phyloP scores from a whole-genome alignment of 2,113 vertebrate species.

The Mungos mungo region DNA sequence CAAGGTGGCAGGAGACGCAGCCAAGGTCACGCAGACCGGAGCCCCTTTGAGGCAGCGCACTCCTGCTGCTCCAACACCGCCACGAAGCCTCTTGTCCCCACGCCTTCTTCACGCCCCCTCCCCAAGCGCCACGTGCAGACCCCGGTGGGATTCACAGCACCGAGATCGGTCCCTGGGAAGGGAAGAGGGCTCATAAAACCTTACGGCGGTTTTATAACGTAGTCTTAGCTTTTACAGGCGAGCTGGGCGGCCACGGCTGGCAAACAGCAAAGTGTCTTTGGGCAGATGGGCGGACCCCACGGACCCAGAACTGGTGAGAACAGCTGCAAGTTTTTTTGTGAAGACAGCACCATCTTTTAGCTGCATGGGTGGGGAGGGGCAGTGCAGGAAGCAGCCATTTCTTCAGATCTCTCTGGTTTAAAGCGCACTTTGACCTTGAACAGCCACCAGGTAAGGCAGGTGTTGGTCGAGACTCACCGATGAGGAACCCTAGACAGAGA shows the following conservation, averaged over 20 bases:
- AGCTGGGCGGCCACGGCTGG: conserved; percentile 1
- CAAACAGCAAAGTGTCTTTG: conserved; percentile 5
- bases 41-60: neutral
- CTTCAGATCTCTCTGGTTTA: neutral
- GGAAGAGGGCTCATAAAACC: conserved; percentile 64
- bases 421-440: neutral
- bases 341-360: neutral
- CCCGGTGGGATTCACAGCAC: conserved; percentile 22
- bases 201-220: conserved; percentile 73
- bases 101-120: neutral
- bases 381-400: neutral
- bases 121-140: neutral
- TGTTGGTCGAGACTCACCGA: neutral
- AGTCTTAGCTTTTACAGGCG: conserved; percentile 71
- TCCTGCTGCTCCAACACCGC: neutral
- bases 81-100: neutral
- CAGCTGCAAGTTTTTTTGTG: neutral
- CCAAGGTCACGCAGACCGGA: neutral
- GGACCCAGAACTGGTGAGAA: neutral
- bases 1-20: neutral
- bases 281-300: neutral
- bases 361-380: neutral
- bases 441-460: neutral
- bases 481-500: neutral
- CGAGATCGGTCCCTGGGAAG: conserved; percentile 58